Evolutionary conservation across 2,113 vertebrate genomes (phyloP), one percentile per base, ranked within the genome.

Genomic region (Aythya baeri): DNA sequence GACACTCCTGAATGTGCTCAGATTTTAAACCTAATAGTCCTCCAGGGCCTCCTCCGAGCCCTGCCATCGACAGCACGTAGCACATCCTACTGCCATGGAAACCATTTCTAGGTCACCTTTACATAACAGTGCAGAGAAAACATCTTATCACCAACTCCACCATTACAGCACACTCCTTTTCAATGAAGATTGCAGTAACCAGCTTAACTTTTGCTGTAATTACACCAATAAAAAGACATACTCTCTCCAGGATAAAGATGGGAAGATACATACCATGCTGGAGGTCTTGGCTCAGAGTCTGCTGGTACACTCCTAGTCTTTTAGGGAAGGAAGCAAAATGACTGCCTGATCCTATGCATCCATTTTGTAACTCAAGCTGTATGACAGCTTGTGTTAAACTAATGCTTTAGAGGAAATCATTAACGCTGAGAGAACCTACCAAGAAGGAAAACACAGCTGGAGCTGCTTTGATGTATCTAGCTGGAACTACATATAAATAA

Each of bases 91-190:
- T 88, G 63, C 85, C 70, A 76, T 65, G 72, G 95, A 88, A 92
- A 93, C 52, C 46, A 43, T 57, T 84, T 92, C 74, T 84, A 73
- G 80, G 76, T 91, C 91, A 90, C 86, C 86, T 77, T 59, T 83
- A 36, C 7, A 4, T 1, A 29, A 5, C 55, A 58, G 80, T 6
- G 36, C 46, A 43, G 77, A 75, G 52, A 13, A 23, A 92, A 59
- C 38, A 43, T 44, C 65, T n/a, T 25, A 5, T 1, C 58, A 6
- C 22, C 44, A 27, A 2, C 21, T 36, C 91, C 66, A 82, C 11
- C n/a, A 5, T 38, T 32, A 55, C 17, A 70, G 57, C 57, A 59
- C 15, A 0, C 8, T 36, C 46, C 44, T 55, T 76, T 8, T 26
- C 50, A 41, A 2, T 0, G 31, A 23, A 55, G 55, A 15, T 0